These are phyloP conservation scores for Acleris emargana DNA, from an alignment of 2,888 invertebrate species.

Conservation along the genomic window DNA sequence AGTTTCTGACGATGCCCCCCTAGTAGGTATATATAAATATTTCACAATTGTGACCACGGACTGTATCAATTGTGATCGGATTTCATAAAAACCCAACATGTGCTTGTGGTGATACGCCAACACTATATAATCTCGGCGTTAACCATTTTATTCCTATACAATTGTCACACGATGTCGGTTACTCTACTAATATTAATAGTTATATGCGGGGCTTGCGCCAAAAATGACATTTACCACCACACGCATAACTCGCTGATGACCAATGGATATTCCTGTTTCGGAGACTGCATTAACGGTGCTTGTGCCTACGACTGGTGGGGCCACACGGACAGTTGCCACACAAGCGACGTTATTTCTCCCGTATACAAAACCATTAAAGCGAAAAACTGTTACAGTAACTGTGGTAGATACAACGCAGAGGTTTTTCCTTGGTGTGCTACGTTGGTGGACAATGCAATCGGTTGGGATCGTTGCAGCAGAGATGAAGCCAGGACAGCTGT, in stretches of 20 bases:
- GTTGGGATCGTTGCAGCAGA: slow-evolving; percentile 25
- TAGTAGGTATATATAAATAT: too few relatives aligned
- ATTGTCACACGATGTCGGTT: too few relatives aligned
- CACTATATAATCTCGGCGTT: too few relatives aligned
- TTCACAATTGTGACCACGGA: too few relatives aligned
- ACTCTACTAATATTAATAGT: neutral
- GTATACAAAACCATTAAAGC: slow-evolving; percentile 23
- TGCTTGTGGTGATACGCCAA: too few relatives aligned
- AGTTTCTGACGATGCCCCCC: too few relatives aligned
- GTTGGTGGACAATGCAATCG: slow-evolving; percentile 5
- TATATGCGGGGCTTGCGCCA: neutral
- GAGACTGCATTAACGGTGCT: slow-evolving; percentile 13
- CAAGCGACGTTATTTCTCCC: slow-evolving; percentile 12
- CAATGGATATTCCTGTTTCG: slow-evolving; percentile 8
- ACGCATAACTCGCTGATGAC: slow-evolving; percentile 18
- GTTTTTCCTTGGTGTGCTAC: slow-evolving; percentile 27
- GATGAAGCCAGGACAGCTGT: slow-evolving; percentile 10
- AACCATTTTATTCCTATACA: too few relatives aligned
- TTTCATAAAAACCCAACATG: too few relatives aligned
- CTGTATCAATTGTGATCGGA: too few relatives aligned
- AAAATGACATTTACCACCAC: slow-evolving; percentile 12
- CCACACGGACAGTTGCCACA: neutral
- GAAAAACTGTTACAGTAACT: slow-evolving; percentile 26
- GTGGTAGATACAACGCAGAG: slow-evolving; percentile 16
- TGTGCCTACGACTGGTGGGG: slow-evolving; percentile 25